Percentiles rank a stretch among this genome's conserved stretches.
Conservation (phyloP, 2,888 invertebrate genomes). For the Conops quadrifasciatus region DNA sequence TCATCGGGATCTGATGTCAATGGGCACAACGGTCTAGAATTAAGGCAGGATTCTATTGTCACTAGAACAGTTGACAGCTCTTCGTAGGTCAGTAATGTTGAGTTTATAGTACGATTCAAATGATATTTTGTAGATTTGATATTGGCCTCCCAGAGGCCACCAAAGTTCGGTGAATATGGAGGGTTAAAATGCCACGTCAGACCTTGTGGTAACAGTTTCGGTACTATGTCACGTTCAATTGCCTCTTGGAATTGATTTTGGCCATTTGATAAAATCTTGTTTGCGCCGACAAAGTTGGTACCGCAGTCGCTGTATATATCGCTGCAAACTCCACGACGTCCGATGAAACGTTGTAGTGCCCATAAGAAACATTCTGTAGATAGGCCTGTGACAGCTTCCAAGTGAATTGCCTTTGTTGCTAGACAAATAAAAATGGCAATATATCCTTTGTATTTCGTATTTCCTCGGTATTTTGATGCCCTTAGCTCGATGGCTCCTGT, state of each 20-base stretch:
- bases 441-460: constrained; percentile 37
- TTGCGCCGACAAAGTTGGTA: constrained; percentile 17
- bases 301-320: constrained; percentile 17
- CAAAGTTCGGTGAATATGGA: constrained; percentile 36
- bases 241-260: neutral
- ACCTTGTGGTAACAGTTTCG: neutral
- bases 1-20: constrained; percentile 34
- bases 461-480: constrained; percentile 30
- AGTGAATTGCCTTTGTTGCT: neutral
- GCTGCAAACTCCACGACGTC: neutral
- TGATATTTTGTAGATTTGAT: constrained; percentile 40
- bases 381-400: neutral
- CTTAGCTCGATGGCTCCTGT: constrained; percentile 35
- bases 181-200: constrained; percentile 36
- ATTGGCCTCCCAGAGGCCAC: constrained; percentile 16
- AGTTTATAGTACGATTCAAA: constrained; percentile 30
- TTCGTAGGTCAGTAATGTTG: constrained; percentile 28
- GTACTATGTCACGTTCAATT: neutral
- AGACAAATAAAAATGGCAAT: constrained; percentile 23
- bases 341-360: neutral
- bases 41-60: constrained; percentile 35
- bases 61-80: constrained; percentile 31
- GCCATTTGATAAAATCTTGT: neutral
- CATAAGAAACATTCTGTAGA: neutral
- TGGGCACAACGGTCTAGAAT: constrained; percentile 35